Base-by-base conservation (phyloP, 2,797 vertebrate genomes). In the Acanthopagrus latus region DNA sequence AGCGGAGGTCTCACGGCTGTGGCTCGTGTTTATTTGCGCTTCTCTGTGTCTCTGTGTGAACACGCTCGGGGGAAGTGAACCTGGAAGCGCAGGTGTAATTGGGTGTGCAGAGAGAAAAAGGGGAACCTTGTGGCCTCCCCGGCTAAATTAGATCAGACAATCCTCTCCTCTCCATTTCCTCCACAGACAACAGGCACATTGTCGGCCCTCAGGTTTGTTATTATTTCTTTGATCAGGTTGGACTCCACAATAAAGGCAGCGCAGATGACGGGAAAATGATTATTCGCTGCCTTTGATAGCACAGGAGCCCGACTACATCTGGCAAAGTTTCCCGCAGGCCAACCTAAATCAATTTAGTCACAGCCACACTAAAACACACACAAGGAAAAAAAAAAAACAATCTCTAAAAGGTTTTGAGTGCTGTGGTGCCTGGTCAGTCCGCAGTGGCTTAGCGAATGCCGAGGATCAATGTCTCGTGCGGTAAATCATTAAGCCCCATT, bases 11-110 rank as follows among this genome's bases (percentile, higher is more conserved):
- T 83, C 73, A 62, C 20, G 76, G 84, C 64, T 54, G 46, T 18
- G 8, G 79, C 66, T 58, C 16, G 72, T 85, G 83, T 86, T 84
- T 88, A 59, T 87, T 84, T 51, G 66, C 16, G 57, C 47, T 62
- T 78, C 64, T 84, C 76, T 74, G 82, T 79, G 75, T 52, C 43
- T 54, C 10, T 48, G 60, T 80, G 80, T 77, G 91, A 84, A 81
- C 82, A 63, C 48, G 83, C 69, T 88, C 67, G 21, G 73, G 38
- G 75, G 73, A 85, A 85, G 79, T 84, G 87, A 89, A 88, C 75
- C 74, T 80, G 75, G 72, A 85, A 63, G 82, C 93, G 87, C 89
- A 91, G 88, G 89, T 92, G 91, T 94, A 94, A 95, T 93, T 94
- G 90, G 80, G 85, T 91, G 91, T 92, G 85, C 38, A 38, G 38